These are phyloP conservation scores for Trisateles emortualis DNA, from an alignment of 2,888 invertebrate genomes.

Conservation along the genomic window DNA sequence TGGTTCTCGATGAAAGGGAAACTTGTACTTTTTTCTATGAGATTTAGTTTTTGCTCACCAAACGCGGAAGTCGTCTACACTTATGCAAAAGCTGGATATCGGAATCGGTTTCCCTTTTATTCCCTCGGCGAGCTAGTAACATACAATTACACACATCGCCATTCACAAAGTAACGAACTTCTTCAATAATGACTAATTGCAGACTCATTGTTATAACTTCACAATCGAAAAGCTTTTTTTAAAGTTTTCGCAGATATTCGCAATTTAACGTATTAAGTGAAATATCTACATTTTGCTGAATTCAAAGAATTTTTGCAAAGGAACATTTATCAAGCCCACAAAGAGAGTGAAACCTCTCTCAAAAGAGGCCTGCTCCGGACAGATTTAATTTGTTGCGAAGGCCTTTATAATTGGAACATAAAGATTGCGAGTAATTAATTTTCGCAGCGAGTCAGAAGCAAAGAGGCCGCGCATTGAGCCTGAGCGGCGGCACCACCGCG, in stretches of 20 bases:
- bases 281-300: slow-evolving; percentile 78
- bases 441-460: slow-evolving; percentile 86
- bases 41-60: slow-evolving; percentile 80
- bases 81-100: slow-evolving; percentile 83
- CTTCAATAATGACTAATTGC: slow-evolving; percentile 57
- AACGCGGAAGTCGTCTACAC: slow-evolving; percentile 82
- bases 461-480: slow-evolving; percentile 80
- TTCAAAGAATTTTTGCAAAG: slow-evolving; percentile 80
- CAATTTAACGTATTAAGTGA: slow-evolving; percentile 77
- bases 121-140: slow-evolving; percentile 68
- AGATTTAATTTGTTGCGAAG: slow-evolving; percentile 88
- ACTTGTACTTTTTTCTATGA: slow-evolving; percentile 79
- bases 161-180: slow-evolving; percentile 63
- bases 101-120: slow-evolving; percentile 82
- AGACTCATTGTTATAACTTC: slow-evolving; percentile 63
- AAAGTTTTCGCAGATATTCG: slow-evolving; percentile 67
- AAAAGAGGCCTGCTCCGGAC: slow-evolving; percentile 85
- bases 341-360: slow-evolving; percentile 86
- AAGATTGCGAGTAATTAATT: slow-evolving; percentile 87
- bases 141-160: slow-evolving; percentile 77
- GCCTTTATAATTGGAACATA: slow-evolving; percentile 87
- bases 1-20: slow-evolving; percentile 85
- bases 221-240: slow-evolving; percentile 60
- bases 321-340: slow-evolving; percentile 87
- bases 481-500: slow-evolving; percentile 73